These are phyloP conservation scores for Magallana angulata DNA, from an alignment of 1,140 invertebrate species.

Conservation along the genomic window DNA sequence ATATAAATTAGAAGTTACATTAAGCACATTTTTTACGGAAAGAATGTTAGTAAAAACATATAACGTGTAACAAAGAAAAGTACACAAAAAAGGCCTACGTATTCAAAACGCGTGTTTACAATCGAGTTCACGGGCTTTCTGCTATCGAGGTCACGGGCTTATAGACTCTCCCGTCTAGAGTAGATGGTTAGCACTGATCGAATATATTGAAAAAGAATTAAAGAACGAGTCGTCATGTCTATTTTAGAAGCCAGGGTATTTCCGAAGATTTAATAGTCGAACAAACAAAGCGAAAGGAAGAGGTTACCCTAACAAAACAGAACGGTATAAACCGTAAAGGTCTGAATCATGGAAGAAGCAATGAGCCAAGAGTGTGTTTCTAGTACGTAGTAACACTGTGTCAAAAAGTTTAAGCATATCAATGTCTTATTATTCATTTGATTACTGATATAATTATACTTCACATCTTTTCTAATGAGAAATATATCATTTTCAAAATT, in stretches of 20 bases:
- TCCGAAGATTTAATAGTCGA: background rate
- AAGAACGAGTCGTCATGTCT: background rate
- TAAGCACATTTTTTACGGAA: too few relatives aligned
- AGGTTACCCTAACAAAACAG: background rate
- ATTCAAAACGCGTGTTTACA: too few relatives aligned
- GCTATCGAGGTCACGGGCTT: too few relatives aligned
- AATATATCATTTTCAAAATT: background rate
- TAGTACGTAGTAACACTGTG: background rate
- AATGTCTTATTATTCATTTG: too few relatives aligned
- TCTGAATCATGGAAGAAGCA: background rate
- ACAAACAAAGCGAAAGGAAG: constrained; percentile 23
- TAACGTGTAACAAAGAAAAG: too few relatives aligned
- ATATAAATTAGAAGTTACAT: too few relatives aligned
- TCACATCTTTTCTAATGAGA: background rate
- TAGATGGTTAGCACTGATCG: too few relatives aligned
- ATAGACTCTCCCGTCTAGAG: too few relatives aligned
- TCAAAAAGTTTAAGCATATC: background rate
- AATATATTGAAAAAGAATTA: background rate
- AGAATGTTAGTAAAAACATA: too few relatives aligned
- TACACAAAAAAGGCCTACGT: too few relatives aligned
- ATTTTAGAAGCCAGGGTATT: constrained; percentile 15
- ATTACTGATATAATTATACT: too few relatives aligned
- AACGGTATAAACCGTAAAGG: background rate
- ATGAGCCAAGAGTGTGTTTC: background rate
- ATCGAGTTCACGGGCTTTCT: too few relatives aligned